Evolutionary conservation across 1,140 invertebrate genomes (phyloP).

Genomic region (Drosophila seguyi): DNA sequence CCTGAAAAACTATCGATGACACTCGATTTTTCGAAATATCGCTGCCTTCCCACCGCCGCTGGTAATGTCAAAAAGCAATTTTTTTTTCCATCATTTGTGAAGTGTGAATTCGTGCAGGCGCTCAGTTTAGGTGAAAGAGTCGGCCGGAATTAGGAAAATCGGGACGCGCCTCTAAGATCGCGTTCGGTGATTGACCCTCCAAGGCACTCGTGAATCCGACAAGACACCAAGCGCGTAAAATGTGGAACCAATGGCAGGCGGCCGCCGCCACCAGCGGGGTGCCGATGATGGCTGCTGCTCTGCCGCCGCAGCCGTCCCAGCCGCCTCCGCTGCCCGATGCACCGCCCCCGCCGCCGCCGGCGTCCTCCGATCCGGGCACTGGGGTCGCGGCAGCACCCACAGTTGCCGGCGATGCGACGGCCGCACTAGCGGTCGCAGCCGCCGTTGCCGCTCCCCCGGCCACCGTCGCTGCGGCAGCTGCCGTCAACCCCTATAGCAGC

Average conservation of each 20-base stretch:
- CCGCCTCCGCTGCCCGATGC: constrained; percentile 73
- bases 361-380: constrained; percentile 22
- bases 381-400: background rate
- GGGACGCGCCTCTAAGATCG: background rate
- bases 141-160: background rate
- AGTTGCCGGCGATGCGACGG: background rate
- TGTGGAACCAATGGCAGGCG: constrained; percentile 77
- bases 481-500: constrained; percentile 53
- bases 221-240: constrained; percentile 16
- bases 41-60: background rate
- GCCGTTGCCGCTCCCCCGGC: background rate
- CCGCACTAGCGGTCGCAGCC: background rate
- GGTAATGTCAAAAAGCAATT: constrained; percentile 2
- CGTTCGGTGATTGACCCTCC: too few species aligned
- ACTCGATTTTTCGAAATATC: too few species aligned
- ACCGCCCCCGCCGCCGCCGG: constrained; percentile 65
- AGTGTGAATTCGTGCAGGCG: constrained; percentile 5
- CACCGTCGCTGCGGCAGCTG: background rate
- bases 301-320: constrained; percentile 63
- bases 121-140: background rate
- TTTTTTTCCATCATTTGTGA: constrained; percentile 6
- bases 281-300: constrained; percentile 37
- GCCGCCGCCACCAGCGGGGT: constrained; percentile 29
- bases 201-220: background rate
- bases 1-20: too few species aligned